Conservation (phyloP, 1,140 invertebrate genomes). For the Adoxophyes honmai region DNA sequence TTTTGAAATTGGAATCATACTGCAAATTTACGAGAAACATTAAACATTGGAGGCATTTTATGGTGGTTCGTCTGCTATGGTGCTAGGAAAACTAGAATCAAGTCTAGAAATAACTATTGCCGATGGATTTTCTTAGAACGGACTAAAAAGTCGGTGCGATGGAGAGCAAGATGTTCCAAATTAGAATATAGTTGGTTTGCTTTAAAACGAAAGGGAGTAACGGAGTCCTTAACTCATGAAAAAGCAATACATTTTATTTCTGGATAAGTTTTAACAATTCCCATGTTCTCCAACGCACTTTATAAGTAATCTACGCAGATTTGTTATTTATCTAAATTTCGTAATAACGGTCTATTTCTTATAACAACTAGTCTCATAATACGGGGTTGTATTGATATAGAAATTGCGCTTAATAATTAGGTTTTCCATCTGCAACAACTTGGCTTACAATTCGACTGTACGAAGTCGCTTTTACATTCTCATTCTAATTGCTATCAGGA, state of each 20-base stretch:
- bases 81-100: slow-evolving; percentile 1
- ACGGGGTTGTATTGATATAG: background rate
- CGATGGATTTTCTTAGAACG: background rate
- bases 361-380: background rate
- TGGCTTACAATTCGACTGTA: background rate
- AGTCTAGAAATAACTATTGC: slow-evolving; percentile 6
- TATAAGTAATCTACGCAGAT: slow-evolving; percentile 5
- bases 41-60: too few species aligned
- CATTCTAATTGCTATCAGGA: slow-evolving; percentile 1
- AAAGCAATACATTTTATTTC: background rate
- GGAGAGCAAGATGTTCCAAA: background rate
- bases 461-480: background rate
- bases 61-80: background rate
- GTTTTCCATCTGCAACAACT: background rate
- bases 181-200: too few species aligned
- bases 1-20: too few species aligned
- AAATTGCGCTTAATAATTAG: background rate
- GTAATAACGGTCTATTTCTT: background rate
- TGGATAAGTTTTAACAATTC: background rate
- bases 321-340: slow-evolving; percentile 14
- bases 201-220: background rate
- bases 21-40: too few species aligned
- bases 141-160: slow-evolving; percentile 9
- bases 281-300: background rate
- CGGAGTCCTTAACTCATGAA: background rate